Percentiles rank a stretch among this genome's conserved stretches.
Conservation (phyloP, 2,888 invertebrate genomes). For the Athalia circularis region DNA sequence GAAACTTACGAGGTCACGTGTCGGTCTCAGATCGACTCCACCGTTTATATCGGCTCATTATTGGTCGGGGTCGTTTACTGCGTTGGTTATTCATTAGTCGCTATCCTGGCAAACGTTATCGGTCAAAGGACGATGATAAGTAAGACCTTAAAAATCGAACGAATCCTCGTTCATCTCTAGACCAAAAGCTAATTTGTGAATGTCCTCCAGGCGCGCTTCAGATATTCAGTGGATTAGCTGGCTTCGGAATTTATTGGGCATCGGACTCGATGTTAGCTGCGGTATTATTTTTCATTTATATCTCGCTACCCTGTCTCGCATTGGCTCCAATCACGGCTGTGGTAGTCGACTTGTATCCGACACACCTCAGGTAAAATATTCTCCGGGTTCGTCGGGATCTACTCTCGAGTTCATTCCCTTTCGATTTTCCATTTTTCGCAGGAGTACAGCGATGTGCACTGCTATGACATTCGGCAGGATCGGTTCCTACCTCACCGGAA, state of each 20-base stretch:
- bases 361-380: slow-evolving; percentile 17
- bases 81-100: neutral
- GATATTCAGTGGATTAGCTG: slow-evolving; percentile 75
- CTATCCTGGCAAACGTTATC: neutral
- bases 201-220: neutral
- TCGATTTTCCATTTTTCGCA: neutral
- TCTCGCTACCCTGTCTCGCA: neutral
- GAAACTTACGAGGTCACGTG: neutral
- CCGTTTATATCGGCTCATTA: neutral
- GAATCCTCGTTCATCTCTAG: neutral
- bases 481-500: neutral
- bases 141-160: neutral
- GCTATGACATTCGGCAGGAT: slow-evolving; percentile 7
- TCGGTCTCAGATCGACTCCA: neutral
- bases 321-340: neutral
- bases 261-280: slow-evolving; percentile 66
- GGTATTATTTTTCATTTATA: neutral
- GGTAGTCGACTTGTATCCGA: slow-evolving; percentile 6
- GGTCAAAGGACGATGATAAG: slow-evolving; percentile 1
- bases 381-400: neutral
- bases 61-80: neutral
- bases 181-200: neutral
- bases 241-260: slow-evolving; percentile 78
- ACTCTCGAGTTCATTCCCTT: neutral
- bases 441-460: slow-evolving; percentile 19